These are phyloP conservation scores for Phylloscopus whistleri DNA, from an alignment of 2,113 vertebrate genomes.

Conservation along the genomic window DNA sequence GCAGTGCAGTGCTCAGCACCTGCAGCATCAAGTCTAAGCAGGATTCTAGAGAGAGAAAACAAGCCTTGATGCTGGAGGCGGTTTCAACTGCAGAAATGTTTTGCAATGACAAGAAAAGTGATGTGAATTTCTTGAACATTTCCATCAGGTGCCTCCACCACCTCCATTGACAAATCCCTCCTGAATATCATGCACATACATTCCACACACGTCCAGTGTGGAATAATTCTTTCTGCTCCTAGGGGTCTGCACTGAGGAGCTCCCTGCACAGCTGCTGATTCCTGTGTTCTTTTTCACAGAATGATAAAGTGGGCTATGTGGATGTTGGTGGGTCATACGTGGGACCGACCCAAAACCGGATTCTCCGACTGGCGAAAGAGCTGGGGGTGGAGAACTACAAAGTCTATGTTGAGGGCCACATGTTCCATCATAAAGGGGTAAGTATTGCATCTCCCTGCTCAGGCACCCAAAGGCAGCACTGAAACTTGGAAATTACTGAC, in stretches of 20 bases:
- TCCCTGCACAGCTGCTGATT: neutral
- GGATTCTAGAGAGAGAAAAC: neutral
- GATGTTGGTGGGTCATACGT: conserved; percentile 83
- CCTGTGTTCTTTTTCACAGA: conserved; percentile 62
- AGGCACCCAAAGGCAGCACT: neutral
- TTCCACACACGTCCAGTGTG: neutral
- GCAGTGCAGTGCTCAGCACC: neutral
- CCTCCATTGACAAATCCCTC: neutral
- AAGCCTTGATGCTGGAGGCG: neutral
- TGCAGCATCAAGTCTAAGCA: neutral
- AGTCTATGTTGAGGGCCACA: conserved; percentile 70
- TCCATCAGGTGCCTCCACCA: neutral
- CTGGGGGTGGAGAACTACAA: conserved; percentile 80
- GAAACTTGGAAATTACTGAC: neutral
- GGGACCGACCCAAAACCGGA: conserved; percentile 83
- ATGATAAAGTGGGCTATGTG: conserved; percentile 73
- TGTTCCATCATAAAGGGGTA: conserved; percentile 75
- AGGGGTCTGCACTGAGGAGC: neutral
- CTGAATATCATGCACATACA: neutral
- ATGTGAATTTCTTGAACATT: neutral
- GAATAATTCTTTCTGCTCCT: neutral
- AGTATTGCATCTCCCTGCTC: conserved; percentile 1
- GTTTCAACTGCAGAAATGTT: neutral
- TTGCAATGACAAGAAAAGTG: neutral
- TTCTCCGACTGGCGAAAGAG: conserved; percentile 79